Evolutionary conservation across 2,113 vertebrate species (phyloP).

Genomic region (Cochlearius cochlearius): DNA sequence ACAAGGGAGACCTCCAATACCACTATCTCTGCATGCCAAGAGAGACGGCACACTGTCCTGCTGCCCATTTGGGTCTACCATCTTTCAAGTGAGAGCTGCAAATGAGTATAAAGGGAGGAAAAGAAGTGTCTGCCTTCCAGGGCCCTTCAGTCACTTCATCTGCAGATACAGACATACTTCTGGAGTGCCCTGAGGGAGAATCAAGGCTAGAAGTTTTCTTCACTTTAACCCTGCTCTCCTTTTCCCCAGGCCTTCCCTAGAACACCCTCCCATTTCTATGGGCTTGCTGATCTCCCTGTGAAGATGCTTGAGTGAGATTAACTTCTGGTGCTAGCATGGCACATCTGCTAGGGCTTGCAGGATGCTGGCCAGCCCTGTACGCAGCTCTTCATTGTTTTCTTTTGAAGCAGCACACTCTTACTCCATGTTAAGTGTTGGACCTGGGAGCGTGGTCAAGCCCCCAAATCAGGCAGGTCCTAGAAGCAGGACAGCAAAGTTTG

Average conservation of each 20-base stretch:
- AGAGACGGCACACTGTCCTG: background rate
- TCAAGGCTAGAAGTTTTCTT: background rate
- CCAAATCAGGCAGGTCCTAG: background rate
- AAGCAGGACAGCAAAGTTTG: background rate
- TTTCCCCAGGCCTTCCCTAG: background rate
- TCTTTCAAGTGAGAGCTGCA: background rate
- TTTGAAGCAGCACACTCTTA: background rate
- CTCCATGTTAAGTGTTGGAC: background rate
- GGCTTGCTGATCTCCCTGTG: background rate
- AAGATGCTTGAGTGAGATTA: background rate
- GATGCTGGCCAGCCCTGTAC: background rate
- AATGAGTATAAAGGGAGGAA: background rate
- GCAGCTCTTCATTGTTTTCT: background rate
- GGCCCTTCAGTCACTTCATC: background rate
- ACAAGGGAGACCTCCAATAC: background rate
- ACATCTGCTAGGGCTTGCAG: background rate
- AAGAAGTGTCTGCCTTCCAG: background rate
- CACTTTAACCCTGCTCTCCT: background rate
- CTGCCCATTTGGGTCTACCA: background rate
- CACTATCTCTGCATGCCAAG: no score
- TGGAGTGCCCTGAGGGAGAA: background rate
- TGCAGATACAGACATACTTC: background rate
- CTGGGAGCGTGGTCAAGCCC: background rate
- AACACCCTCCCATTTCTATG: background rate
- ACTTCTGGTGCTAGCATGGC: background rate